Percentiles rank a stretch among this genome's conserved stretches.
phyloP scores from a whole-genome alignment of 2,888 invertebrate species.

The Lasioglossum morio region DNA sequence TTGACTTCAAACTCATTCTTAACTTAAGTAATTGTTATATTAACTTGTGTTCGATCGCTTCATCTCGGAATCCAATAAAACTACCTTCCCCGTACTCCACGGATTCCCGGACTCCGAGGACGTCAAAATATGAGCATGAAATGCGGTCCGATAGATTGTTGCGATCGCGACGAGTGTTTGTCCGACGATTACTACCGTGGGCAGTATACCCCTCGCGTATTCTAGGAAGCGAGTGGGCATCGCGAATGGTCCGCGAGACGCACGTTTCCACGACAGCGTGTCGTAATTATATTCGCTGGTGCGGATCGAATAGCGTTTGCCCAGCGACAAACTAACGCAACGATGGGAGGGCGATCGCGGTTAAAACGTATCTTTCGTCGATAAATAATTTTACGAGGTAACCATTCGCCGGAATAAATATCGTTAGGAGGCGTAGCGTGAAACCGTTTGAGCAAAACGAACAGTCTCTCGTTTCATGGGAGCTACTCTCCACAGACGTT shows the following conservation, averaged over 20 bases:
- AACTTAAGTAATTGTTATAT: too few relatives aligned
- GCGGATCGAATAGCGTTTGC: neutral
- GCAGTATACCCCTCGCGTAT: neutral
- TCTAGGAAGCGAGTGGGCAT: neutral
- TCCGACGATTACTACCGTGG: neutral
- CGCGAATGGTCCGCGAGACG: neutral
- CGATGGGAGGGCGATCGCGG: neutral
- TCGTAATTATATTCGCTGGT: neutral
- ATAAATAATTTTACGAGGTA: slow-evolving; percentile 9
- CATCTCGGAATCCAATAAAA: too few relatives aligned
- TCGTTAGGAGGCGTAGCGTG: neutral
- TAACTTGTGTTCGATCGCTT: too few relatives aligned
- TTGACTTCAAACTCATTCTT: too few relatives aligned
- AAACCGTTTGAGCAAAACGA: neutral
- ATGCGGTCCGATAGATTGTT: neutral
- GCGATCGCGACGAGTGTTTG: neutral
- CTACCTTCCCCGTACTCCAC: too few relatives aligned
- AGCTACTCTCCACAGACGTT: slow-evolving; percentile 46
- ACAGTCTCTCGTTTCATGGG: slow-evolving; percentile 11
- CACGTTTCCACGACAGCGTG: neutral
- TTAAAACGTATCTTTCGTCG: neutral
- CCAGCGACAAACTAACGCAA: neutral
- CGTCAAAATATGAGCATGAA: neutral
- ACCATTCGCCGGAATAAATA: neutral
- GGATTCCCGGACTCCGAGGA: neutral